These are phyloP conservation scores for Phytoseiulus persimilis DNA, from an alignment of 2,888 invertebrate genomes.

Conservation along the genomic window DNA sequence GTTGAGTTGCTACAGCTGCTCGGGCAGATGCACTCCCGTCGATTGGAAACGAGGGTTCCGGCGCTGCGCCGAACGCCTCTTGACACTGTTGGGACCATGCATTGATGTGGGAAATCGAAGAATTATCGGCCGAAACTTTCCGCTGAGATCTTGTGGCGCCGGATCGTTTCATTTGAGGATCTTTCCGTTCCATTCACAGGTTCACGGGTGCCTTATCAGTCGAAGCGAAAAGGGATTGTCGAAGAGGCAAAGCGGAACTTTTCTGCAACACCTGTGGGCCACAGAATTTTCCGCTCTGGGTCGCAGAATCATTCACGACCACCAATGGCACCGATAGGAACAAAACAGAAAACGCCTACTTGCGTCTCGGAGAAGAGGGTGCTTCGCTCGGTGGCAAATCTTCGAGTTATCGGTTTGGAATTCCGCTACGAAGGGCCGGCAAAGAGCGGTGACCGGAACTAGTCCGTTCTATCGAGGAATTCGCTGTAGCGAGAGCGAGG, in stretches of 20 bases:
- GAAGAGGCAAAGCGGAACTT: not conserved
- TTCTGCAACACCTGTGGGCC: not conserved
- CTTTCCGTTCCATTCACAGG: not conserved
- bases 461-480: no score
- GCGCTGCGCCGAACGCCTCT: not conserved
- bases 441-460: no score
- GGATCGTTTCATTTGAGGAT: not conserved
- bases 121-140: not conserved
- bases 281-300: not conserved
- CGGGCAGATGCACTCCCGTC: not conserved
- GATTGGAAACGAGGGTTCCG: not conserved
- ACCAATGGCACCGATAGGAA: not conserved
- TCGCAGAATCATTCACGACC: not conserved
- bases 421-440: no score
- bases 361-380: not conserved
- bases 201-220: not conserved
- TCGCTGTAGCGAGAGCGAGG: no score
- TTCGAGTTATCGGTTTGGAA: no score
- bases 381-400: no score
- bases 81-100: not conserved
- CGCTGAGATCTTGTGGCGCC: not conserved
- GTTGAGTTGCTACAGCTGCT: not conserved
- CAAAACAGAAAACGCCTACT: not conserved
- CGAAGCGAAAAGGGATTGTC: not conserved
- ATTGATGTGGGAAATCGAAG: not conserved